phyloP scores from a whole-genome alignment of 2,888 invertebrate species.

The Metellina segmentata region DNA sequence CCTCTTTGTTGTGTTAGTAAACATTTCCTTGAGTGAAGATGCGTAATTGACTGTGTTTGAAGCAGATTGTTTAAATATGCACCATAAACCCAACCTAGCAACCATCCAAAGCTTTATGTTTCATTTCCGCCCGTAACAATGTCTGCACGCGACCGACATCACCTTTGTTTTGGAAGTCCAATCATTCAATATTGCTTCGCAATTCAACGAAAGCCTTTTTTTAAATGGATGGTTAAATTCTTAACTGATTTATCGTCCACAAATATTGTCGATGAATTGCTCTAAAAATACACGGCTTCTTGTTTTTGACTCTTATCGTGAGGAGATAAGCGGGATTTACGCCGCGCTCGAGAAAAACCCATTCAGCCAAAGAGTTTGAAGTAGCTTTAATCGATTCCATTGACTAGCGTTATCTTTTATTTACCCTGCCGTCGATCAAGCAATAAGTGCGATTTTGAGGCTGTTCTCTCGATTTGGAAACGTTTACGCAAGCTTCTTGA shows the following conservation, averaged over 20 bases:
- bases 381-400: constrained; percentile 32
- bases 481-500: constrained; percentile 7
- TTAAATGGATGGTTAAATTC: too few relatives aligned
- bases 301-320: neutral
- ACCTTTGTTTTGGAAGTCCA: too few relatives aligned
- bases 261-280: neutral
- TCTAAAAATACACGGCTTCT: neutral
- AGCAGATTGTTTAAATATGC: too few relatives aligned
- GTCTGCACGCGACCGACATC: too few relatives aligned
- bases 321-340: neutral
- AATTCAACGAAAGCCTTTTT: too few relatives aligned
- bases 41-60: too few relatives aligned
- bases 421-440: constrained; percentile 11
- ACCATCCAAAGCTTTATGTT: too few relatives aligned
- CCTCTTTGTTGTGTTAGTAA: too few relatives aligned
- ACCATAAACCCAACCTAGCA: too few relatives aligned
- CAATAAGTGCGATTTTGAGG: neutral
- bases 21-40: too few relatives aligned
- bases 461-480: neutral
- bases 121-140: too few relatives aligned
- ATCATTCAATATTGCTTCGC: too few relatives aligned
- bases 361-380: constrained; percentile 2
- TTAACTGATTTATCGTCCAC: neutral
- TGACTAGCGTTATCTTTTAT: constrained; percentile 18
- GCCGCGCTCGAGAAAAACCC: neutral